phyloP scores from a whole-genome alignment of 2,888 invertebrate species.

The Torymus tubicola region DNA sequence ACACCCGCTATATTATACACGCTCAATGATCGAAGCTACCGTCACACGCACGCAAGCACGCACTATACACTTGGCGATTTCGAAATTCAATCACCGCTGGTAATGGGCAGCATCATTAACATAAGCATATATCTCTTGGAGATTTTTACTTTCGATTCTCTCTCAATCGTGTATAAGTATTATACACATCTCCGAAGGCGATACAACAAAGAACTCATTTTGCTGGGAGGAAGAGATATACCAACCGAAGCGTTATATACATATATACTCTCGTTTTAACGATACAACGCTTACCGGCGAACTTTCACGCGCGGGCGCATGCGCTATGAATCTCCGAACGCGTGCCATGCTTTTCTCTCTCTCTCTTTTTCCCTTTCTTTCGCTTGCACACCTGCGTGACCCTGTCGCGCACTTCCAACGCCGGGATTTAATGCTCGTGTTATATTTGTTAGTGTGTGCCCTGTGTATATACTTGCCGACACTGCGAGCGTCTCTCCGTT shows the following conservation, averaged over 20 bases:
- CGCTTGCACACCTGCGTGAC: constrained; percentile 64
- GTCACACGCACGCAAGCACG: not conserved
- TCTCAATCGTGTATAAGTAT: not conserved
- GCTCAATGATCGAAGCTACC: not conserved
- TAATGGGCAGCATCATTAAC: constrained; percentile 22
- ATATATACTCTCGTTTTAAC: constrained; percentile 33
- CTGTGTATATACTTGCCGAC: not conserved
- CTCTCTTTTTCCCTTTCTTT: constrained; percentile 58
- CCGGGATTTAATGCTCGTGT: constrained; percentile 58
- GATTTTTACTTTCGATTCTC: constrained; percentile 12
- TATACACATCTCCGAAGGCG: no score
- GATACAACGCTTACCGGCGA: not conserved
- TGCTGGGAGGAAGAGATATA: no score
- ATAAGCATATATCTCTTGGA: constrained; percentile 4
- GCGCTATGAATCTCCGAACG: constrained; percentile 65
- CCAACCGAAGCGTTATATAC: no score
- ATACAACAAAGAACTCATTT: not conserved
- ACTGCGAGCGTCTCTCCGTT: not conserved
- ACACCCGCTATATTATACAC: not conserved
- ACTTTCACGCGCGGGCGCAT: constrained; percentile 59
- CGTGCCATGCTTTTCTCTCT: constrained; percentile 57
- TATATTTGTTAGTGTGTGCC: constrained; percentile 58
- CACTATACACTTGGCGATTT: not conserved
- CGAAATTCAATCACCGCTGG: constrained; percentile 38
- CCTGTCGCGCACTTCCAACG: constrained; percentile 44